These are phyloP conservation scores for Dipodomys merriami DNA, from an alignment of 2,113 vertebrate genomes.

Conservation along the genomic window DNA sequence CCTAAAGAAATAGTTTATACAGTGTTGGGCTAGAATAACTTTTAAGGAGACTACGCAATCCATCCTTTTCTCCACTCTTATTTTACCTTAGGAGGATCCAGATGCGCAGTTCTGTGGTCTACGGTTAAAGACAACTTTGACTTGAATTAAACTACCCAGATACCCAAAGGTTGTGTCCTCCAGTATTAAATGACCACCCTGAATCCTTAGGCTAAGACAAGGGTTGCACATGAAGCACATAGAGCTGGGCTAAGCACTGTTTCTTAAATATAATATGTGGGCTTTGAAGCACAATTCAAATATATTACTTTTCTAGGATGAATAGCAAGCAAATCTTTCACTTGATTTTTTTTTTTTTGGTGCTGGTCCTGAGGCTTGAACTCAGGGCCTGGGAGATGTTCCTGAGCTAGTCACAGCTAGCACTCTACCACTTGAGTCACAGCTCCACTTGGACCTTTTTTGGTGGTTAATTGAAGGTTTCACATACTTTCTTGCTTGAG, in stretches of 20 bases:
- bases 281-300: neutral
- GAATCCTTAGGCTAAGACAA: neutral
- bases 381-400: too few species aligned
- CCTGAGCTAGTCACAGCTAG: too few species aligned
- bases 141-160: constrained; percentile 33
- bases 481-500: too few species aligned
- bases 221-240: neutral
- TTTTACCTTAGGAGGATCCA: neutral
- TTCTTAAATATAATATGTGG: neutral
- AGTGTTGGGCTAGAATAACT: neutral
- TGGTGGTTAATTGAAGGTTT: too few species aligned
- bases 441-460: too few species aligned
- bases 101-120: neutral
- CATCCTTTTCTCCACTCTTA: too few species aligned
- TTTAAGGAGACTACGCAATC: neutral
- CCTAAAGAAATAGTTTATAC: constrained; percentile 43
- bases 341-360: neutral
- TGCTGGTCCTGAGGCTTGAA: too few species aligned
- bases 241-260: neutral
- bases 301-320: neutral
- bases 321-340: neutral
- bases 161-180: neutral
- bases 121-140: neutral
- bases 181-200: neutral
- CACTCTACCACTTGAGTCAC: too few species aligned